Evolutionary conservation across 2,888 invertebrate species (phyloP), one percentile per base, ranked within the genome.

Genomic region (Nomada ferruginata): DNA sequence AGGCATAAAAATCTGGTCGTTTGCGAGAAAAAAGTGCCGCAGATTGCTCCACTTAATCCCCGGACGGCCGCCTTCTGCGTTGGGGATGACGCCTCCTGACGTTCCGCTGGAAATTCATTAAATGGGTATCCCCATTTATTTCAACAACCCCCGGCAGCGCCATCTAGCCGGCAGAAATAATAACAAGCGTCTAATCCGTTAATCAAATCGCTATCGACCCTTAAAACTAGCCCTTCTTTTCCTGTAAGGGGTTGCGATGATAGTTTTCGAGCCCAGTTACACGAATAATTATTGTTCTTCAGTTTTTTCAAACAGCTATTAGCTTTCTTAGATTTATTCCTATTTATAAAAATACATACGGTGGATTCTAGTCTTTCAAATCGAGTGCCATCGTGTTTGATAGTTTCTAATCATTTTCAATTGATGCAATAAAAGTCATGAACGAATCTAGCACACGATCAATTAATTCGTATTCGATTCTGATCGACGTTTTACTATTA

Each of bases 41-140:
- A 91, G 92, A 92, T 93, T 92, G 91, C 91, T 89, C 91, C 86
- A 87, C 90, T 92, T 92, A 91, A 92, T 91, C 91, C 90, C 75
- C 79, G 83, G 42, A 61, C 76, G 68, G 83, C 83, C 78, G 84
- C 84, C 76, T 83, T 86, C 84, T 87, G 84, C 87, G 83, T 82
- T 84, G 76, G 90, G 89, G 91, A 92, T 92, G 91, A 92, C 91
- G 92, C 91, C 91, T 92, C 90, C 91, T 91, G 92, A 92, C 89
- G 89, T 89, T 85, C 87, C 87, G 87, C 87, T 90, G 86, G 87
- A 88, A 90, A 91, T 92, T 92, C 92, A 92, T 93, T 93, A 93
- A 91, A 91, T 89, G 85, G 84, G 84, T 87, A 89, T 88, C 47
- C 91, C 90, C 91, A 89, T 91, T 91, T 89, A 87, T 91, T 89